Evolutionary conservation across 1,140 invertebrate species (phyloP).

Genomic region (Atopsyche davidsoni): DNA sequence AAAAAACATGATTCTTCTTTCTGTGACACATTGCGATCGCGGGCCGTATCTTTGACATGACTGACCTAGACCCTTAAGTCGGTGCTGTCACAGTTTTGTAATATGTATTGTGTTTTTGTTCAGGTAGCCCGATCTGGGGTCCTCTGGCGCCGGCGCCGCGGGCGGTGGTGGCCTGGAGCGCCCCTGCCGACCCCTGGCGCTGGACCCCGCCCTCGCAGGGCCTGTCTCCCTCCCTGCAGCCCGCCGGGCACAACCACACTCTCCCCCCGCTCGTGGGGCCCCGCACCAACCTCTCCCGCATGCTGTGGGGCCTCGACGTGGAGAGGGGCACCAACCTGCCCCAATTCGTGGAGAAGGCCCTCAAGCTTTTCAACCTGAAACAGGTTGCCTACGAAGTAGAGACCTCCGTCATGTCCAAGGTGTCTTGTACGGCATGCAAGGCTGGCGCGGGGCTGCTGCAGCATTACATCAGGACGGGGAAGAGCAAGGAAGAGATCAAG

Average conservation of each 20-base stretch:
- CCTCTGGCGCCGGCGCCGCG: constrained; percentile 22
- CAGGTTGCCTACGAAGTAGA: constrained; percentile 76
- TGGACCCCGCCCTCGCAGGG: constrained; percentile 45
- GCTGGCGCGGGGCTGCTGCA: constrained; percentile 79
- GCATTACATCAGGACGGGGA: constrained; percentile 76
- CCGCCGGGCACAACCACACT: constrained; percentile 47
- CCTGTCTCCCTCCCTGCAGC: constrained; percentile 47
- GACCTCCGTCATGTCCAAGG: constrained; percentile 84
- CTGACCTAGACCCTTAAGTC: neutral
- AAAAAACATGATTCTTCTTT: too few species aligned
- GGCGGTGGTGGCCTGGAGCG: constrained; percentile 51
- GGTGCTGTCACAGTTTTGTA: neutral
- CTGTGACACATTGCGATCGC: too few species aligned
- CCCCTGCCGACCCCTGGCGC: constrained; percentile 49
- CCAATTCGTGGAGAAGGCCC: constrained; percentile 72
- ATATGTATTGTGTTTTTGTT: neutral
- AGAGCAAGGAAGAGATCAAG: constrained; percentile 79
- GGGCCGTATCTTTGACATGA: too few species aligned
- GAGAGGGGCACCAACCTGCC: constrained; percentile 63
- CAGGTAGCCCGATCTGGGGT: constrained; percentile 28
- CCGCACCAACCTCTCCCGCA: constrained; percentile 51
- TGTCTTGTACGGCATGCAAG: constrained; percentile 85
- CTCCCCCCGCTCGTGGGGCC: constrained; percentile 44
- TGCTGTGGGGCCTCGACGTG: constrained; percentile 65
- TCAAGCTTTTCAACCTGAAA: constrained; percentile 73